Conservation (phyloP, 2,888 invertebrate species). For the Exephanes ischioxanthus region DNA sequence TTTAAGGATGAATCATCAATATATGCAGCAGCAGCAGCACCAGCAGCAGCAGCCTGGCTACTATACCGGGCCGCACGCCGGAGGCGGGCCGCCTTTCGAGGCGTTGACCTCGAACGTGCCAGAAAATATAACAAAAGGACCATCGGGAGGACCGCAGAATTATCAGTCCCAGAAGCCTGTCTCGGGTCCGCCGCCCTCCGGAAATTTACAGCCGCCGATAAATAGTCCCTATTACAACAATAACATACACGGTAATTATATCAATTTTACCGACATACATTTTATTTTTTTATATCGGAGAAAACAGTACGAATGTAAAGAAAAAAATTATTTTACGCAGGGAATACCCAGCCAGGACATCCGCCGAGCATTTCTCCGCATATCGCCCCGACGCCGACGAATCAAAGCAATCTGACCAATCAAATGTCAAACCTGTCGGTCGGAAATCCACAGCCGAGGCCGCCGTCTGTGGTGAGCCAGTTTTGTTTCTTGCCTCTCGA, state of each 20-base stretch:
- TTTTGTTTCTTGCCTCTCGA: neutral
- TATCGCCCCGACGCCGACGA: slow-evolving; percentile 68
- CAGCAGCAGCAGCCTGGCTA: slow-evolving; percentile 70
- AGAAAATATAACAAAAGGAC: slow-evolving; percentile 73
- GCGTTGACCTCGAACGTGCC: slow-evolving; percentile 76
- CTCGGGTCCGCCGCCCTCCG: slow-evolving; percentile 73
- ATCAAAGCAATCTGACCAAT: slow-evolving; percentile 76
- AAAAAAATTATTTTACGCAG: neutral
- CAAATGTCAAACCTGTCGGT: slow-evolving; percentile 79
- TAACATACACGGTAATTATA: slow-evolving; percentile 72
- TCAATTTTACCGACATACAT: slow-evolving; percentile 8
- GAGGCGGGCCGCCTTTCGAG: slow-evolving; percentile 73
- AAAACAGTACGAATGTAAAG: neutral
- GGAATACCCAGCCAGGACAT: slow-evolving; percentile 73
- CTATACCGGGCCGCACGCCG: slow-evolving; percentile 71
- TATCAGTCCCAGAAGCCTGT: slow-evolving; percentile 74
- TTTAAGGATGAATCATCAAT: slow-evolving; percentile 86
- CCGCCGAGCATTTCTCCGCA: slow-evolving; percentile 72
- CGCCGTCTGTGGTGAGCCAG: slow-evolving; percentile 72
- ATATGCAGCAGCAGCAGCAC: slow-evolving; percentile 80
- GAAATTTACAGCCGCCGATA: slow-evolving; percentile 73
- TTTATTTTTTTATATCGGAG: neutral
- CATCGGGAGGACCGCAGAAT: slow-evolving; percentile 67
- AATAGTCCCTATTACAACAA: slow-evolving; percentile 76
- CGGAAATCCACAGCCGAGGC: slow-evolving; percentile 72